Conservation (phyloP, 2,888 invertebrate species). For the Eristalis pertinax region DNA sequence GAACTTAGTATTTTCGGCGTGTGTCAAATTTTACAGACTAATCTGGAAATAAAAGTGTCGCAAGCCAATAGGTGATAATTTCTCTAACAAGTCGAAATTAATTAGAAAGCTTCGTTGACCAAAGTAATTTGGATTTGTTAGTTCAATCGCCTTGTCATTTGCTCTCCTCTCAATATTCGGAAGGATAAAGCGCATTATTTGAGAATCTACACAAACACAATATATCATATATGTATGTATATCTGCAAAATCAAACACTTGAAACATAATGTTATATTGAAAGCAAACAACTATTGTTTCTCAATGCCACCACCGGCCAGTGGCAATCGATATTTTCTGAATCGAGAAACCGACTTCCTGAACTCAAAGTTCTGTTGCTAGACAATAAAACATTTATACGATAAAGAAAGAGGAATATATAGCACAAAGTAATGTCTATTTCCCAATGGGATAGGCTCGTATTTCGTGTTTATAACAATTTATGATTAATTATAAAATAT, state of each 20-base stretch:
- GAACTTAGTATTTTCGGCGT: neutral
- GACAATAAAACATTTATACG: constrained; percentile 1
- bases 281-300: neutral
- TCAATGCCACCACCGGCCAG: neutral
- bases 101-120: neutral
- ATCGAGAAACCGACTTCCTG: constrained; percentile 1
- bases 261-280: neutral
- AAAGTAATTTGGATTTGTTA: neutral
- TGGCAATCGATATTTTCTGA: constrained; percentile 15
- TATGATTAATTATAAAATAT: constrained; percentile 43
- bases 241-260: neutral
- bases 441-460: constrained; percentile 43
- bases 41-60: neutral
- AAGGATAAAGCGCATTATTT: neutral
- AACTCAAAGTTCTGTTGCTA: neutral
- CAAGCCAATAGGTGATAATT: constrained; percentile 10
- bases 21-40: constrained; percentile 1
- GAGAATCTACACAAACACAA: too few relatives aligned
- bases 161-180: neutral
- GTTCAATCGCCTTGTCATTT: too few relatives aligned
- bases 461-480: constrained; percentile 42
- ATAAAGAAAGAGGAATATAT: neutral
- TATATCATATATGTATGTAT: too few relatives aligned
- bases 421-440: neutral
- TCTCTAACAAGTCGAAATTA: neutral